Evolutionary conservation across 2,797 vertebrate species (phyloP).

Genomic region (Ceryle rudis): DNA sequence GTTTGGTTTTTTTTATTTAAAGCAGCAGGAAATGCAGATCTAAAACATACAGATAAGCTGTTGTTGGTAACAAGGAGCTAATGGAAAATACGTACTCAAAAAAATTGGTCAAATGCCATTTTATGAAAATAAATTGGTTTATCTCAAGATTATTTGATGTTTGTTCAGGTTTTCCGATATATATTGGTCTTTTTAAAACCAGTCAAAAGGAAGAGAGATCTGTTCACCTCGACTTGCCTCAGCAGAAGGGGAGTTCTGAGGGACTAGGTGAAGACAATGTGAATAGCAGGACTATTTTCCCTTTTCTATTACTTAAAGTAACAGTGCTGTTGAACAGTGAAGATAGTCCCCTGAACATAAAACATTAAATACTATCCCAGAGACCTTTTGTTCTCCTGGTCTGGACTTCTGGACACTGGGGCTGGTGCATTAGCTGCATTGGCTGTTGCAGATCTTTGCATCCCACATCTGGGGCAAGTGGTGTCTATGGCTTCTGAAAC

Average conservation of each 20-base stretch:
- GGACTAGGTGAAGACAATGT: background rate
- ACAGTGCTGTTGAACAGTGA: background rate
- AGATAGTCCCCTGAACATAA: background rate
- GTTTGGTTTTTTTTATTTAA: slow-evolving; percentile 10
- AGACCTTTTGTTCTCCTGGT: background rate
- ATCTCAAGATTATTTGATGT: background rate
- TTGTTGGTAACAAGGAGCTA: background rate
- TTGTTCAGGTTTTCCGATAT: background rate
- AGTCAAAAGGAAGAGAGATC: background rate
- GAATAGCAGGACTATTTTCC: background rate
- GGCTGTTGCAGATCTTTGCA: background rate
- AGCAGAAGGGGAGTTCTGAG: background rate
- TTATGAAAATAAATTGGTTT: background rate
- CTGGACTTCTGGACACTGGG: background rate
- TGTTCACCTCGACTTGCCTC: background rate
- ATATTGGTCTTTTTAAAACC: background rate
- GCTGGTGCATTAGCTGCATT: accelerated
- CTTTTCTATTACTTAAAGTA: background rate
- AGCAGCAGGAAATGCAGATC: background rate
- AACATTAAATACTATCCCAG: background rate
- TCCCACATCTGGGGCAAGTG: background rate
- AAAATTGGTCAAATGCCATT: background rate
- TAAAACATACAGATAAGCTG: background rate
- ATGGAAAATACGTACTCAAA: background rate
- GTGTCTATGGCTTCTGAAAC: background rate